phyloP scores from a whole-genome alignment of 2,888 invertebrate genomes.

The Tiphia femorata region DNA sequence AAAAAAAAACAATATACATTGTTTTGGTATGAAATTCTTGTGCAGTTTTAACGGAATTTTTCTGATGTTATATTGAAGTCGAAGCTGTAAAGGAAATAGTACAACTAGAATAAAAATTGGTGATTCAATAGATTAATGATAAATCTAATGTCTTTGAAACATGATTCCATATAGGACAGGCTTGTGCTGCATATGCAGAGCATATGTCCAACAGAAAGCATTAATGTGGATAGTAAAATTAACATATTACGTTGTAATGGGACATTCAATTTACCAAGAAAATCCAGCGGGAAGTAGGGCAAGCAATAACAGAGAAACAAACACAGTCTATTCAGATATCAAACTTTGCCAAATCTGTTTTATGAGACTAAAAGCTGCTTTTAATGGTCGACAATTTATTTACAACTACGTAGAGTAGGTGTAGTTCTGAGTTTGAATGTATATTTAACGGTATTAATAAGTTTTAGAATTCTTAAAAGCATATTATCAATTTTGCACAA shows the following conservation, averaged over 20 bases:
- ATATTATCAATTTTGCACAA: too few relatives aligned
- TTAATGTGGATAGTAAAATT: conserved; percentile 36
- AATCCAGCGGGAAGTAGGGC: conserved; percentile 68
- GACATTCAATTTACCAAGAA: conserved; percentile 69
- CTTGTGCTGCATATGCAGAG: conserved; percentile 57
- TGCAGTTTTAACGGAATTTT: too few relatives aligned
- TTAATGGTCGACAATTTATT: conserved; percentile 18
- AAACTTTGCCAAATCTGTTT: conserved; percentile 47
- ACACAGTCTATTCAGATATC: conserved; percentile 65
- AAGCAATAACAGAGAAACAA: conserved; percentile 69
- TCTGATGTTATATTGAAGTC: too few relatives aligned
- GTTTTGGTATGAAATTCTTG: too few relatives aligned
- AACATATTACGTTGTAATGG: conserved; percentile 59
- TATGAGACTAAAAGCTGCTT: conserved; percentile 33
- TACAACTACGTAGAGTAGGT: conserved; percentile 17
- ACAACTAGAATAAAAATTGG: too few relatives aligned
- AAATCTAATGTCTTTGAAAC: conserved; percentile 59
- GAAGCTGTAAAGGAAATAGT: too few relatives aligned
- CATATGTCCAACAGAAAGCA: conserved; percentile 37
- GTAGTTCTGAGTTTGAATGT: too few relatives aligned
- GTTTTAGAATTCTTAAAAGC: too few relatives aligned
- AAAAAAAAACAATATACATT: too few relatives aligned
- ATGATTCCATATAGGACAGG: conserved; percentile 64
- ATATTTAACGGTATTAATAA: too few relatives aligned
- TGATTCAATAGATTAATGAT: too few relatives aligned